phyloP scores from a whole-genome alignment of 2,797 vertebrate species.

The Menidia menidia region DNA sequence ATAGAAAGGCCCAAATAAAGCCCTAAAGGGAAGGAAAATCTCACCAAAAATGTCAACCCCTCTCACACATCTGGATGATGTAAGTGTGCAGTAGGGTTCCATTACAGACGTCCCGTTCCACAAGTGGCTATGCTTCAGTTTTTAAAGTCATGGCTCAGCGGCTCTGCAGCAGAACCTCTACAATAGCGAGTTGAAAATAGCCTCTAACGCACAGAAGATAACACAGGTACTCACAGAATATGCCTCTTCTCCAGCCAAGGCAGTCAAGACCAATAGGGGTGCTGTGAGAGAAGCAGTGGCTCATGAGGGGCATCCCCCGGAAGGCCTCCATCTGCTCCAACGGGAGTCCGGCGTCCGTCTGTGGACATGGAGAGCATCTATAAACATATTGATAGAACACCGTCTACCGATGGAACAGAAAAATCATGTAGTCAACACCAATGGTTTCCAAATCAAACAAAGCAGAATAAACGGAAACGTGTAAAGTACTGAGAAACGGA shows the following conservation, averaged over 20 bases:
- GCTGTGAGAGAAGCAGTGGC: constrained; percentile 88
- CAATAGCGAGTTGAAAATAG: too few relatives aligned
- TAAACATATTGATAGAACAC: neutral
- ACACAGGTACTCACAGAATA: constrained; percentile 23
- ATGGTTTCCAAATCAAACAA: neutral
- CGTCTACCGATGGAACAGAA: neutral
- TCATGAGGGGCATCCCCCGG: constrained; percentile 76
- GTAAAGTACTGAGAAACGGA: constrained; percentile 3
- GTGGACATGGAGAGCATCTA: constrained; percentile 5
- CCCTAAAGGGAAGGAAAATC: too few relatives aligned
- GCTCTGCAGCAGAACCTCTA: too few relatives aligned
- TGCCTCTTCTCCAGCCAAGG: constrained; percentile 77
- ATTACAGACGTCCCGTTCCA: too few relatives aligned
- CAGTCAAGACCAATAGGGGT: constrained; percentile 88
- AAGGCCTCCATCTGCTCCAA: constrained; percentile 68
- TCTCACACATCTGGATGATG: too few relatives aligned
- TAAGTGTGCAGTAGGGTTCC: too few relatives aligned
- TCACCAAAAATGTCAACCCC: too few relatives aligned
- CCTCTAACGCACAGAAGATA: too few relatives aligned
- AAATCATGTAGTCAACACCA: too few relatives aligned
- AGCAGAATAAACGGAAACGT: neutral
- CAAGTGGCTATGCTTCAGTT: too few relatives aligned
- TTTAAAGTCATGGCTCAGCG: too few relatives aligned
- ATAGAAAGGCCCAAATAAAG: too few relatives aligned
- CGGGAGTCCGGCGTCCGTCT: constrained; percentile 76